Conservation (phyloP, 2,888 invertebrate genomes). For the Spodoptera littoralis region DNA sequence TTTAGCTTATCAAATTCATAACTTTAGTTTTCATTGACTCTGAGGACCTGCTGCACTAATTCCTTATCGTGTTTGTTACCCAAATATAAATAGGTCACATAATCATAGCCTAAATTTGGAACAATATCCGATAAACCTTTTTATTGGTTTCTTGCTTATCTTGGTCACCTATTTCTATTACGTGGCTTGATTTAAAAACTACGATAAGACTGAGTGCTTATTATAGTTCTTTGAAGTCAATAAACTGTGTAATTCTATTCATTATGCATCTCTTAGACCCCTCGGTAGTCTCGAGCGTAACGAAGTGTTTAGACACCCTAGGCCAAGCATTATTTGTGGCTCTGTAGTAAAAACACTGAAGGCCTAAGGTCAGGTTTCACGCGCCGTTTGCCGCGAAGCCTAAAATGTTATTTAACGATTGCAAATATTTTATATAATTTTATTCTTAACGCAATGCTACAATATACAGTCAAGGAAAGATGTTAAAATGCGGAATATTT, state of each 20-base stretch:
- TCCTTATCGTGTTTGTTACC: too few species aligned
- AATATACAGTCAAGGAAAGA: neutral
- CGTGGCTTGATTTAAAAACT: neutral
- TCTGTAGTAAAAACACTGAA: constrained; percentile 20
- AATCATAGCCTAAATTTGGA: constrained; percentile 13
- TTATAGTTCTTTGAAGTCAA: constrained; percentile 6
- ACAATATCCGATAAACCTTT: constrained; percentile 33
- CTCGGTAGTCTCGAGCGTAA: constrained; percentile 25
- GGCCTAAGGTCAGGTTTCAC: constrained; percentile 25
- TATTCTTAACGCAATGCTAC: neutral
- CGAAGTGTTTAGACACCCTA: constrained; percentile 27
- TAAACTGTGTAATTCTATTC: constrained; percentile 4
- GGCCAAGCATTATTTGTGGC: constrained; percentile 14
- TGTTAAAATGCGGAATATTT: constrained; percentile 8
- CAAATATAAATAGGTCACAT: too few species aligned
- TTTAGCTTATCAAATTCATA: too few species aligned
- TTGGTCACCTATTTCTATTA: neutral
- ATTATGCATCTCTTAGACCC: constrained; percentile 2
- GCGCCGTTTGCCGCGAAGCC: constrained; percentile 6
- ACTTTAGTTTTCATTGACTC: too few species aligned
- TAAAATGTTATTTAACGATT: constrained; percentile 9
- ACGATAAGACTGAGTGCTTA: neutral
- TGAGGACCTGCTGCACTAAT: too few species aligned
- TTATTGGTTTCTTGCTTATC: constrained; percentile 7
- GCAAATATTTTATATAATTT: constrained; percentile 1